Evolutionary conservation across 2,113 vertebrate species (phyloP).

Genomic region (Sander vitreus): DNA sequence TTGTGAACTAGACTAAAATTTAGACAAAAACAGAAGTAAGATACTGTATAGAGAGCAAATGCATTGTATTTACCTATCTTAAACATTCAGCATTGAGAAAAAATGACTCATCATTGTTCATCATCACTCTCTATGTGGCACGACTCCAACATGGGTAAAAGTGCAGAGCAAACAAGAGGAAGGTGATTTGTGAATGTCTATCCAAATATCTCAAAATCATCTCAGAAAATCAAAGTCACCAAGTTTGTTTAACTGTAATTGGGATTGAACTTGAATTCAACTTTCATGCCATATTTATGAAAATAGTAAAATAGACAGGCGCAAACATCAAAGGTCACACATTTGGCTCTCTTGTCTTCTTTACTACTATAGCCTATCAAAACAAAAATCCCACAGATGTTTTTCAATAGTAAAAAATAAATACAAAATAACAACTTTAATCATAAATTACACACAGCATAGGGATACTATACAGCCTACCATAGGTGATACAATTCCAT

Average conservation of each 20-base stretch:
- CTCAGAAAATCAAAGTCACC: neutral
- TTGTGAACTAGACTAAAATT: neutral
- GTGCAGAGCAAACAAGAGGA: neutral
- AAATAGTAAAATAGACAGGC: neutral
- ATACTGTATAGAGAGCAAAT: neutral
- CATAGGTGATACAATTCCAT: neutral
- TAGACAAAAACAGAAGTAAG: neutral
- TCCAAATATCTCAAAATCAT: neutral
- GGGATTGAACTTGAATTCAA: neutral
- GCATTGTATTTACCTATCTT: neutral
- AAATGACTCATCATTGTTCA: constrained; percentile 18
- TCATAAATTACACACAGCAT: neutral
- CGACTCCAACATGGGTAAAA: neutral
- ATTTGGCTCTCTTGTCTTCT: neutral
- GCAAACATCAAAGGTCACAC: neutral
- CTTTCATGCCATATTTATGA: neutral
- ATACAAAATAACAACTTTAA: neutral
- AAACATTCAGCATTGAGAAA: constrained; percentile 2
- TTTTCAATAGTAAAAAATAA: neutral
- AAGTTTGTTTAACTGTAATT: neutral
- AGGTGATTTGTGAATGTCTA: neutral
- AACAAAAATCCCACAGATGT: neutral
- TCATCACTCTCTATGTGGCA: neutral
- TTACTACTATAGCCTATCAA: neutral
- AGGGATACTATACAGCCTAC: neutral